Conservation (phyloP, 2,113 vertebrate genomes). For the Echinops telfairi region DNA sequence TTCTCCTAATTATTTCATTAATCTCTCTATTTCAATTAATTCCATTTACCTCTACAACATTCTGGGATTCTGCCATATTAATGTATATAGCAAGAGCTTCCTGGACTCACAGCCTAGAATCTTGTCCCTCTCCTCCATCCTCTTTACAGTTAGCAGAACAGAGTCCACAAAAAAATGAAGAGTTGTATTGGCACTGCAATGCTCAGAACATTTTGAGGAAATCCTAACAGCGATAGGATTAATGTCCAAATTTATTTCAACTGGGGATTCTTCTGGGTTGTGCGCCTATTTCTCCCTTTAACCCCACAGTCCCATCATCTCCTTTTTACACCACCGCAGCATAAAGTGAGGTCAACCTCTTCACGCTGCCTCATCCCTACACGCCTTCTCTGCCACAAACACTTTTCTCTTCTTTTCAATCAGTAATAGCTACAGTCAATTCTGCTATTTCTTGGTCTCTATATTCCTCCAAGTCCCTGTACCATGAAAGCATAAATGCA, state of each 20-base stretch:
- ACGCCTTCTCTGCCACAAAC: background rate
- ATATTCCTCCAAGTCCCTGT: too few relatives aligned
- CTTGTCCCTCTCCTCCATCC: background rate
- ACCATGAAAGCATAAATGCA: too few relatives aligned
- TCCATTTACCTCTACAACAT: too few relatives aligned
- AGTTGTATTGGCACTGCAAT: background rate
- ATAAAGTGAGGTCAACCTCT: background rate
- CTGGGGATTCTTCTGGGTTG: background rate
- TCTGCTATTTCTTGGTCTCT: too few relatives aligned
- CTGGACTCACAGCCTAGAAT: background rate
- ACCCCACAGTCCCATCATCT: background rate
- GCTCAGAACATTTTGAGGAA: background rate
- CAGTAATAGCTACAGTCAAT: background rate
- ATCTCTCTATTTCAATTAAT: too few relatives aligned
- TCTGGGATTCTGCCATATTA: background rate
- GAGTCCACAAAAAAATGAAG: background rate
- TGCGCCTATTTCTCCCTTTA: background rate
- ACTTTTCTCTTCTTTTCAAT: background rate
- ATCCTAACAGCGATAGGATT: background rate
- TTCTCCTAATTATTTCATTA: background rate
- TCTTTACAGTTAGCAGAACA: background rate
- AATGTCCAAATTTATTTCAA: background rate
- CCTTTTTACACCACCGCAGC: background rate
- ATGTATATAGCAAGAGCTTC: background rate
- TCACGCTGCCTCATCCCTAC: too few relatives aligned